These are phyloP conservation scores for Meghimatium bilineatum DNA, from an alignment of 2,888 invertebrate genomes.

Conservation along the genomic window DNA sequence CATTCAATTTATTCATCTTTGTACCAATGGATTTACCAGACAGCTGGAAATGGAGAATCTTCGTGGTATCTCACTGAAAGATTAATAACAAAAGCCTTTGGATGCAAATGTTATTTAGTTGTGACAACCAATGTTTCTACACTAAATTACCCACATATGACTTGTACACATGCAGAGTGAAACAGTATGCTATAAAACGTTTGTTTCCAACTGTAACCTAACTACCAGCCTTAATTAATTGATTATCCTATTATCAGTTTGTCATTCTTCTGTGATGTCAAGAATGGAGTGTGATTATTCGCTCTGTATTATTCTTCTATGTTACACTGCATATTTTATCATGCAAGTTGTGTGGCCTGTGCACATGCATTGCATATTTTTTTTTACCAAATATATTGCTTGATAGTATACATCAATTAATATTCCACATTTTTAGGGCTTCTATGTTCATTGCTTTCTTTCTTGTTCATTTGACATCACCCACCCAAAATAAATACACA, in stretches of 20 bases:
- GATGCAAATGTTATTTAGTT: not conserved
- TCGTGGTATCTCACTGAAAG: not conserved
- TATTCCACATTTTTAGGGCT: not conserved
- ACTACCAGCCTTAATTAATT: not conserved
- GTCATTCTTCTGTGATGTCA: not conserved
- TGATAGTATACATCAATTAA: not conserved
- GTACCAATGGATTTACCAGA: no score
- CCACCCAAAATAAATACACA: no score
- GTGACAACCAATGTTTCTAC: no score
- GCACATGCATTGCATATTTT: not conserved
- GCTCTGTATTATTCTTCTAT: not conserved
- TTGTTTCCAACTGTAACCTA: not conserved
- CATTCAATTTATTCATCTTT: not conserved
- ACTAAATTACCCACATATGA: no score
- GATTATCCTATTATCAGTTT: not conserved
- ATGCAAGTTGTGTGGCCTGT: not conserved
- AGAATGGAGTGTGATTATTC: not conserved
- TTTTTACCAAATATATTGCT: no score
- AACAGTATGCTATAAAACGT: no score
- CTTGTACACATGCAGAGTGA: no score
- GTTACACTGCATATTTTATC: not conserved
- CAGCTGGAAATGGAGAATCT: not conserved
- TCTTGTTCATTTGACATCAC: not conserved
- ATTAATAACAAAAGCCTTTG: not conserved
- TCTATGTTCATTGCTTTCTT: conserved; percentile 8